Conservation (phyloP, 2,888 invertebrate species). For the Glyphotaelius pellucidus region DNA sequence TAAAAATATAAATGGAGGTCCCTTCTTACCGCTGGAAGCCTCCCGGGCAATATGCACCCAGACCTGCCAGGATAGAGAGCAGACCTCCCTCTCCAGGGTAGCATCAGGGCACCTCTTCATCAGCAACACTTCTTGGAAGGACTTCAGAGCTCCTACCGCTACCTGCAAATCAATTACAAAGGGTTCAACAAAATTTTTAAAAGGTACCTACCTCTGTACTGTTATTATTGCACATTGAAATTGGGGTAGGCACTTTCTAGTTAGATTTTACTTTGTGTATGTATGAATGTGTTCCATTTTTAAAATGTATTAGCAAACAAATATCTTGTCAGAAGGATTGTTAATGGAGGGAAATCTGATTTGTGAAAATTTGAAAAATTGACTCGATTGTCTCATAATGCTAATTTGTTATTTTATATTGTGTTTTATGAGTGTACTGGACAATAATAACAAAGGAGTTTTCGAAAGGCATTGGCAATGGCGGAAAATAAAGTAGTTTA, state of each 20-base stretch:
- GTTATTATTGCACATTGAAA: not conserved
- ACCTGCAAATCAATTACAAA: constrained; percentile 74
- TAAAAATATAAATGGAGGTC: not conserved
- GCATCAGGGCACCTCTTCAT: constrained; percentile 86
- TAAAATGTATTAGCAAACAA: not conserved
- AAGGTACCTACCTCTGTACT: not conserved
- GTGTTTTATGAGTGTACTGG: not conserved
- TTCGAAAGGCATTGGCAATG: not conserved
- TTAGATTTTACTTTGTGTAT: not conserved
- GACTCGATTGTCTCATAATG: not conserved
- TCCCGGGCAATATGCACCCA: constrained; percentile 65
- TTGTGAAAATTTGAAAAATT: not conserved
- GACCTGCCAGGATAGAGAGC: constrained; percentile 65
- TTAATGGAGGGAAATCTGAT: not conserved
- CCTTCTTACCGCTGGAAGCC: constrained; percentile 42
- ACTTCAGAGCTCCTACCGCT: constrained; percentile 96
- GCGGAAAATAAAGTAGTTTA: not conserved
- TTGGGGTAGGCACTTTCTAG: not conserved
- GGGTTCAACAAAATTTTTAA: not conserved
- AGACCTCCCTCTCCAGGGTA: constrained; percentile 77
- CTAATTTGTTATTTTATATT: no score
- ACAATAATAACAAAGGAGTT: not conserved
- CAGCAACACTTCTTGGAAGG: constrained; percentile 96
- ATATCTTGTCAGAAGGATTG: not conserved
- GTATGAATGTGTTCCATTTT: not conserved